Evolutionary conservation across 2,113 vertebrate species (phyloP).

Genomic region (Oryzias celebensis): DNA sequence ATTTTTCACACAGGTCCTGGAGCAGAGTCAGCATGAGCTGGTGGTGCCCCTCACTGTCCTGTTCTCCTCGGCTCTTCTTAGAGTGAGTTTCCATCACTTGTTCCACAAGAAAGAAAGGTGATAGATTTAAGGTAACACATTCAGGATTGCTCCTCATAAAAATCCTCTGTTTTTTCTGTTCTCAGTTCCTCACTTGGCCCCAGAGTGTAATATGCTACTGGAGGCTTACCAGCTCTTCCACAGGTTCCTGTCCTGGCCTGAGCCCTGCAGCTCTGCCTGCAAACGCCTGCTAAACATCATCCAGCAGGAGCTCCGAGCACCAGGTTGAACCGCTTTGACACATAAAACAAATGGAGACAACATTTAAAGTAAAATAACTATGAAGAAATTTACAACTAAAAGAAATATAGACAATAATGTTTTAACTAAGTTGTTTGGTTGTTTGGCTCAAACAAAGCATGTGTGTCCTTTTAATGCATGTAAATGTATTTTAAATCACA

Average conservation of each 20-base stretch:
- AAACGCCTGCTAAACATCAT: slow-evolving; percentile 83
- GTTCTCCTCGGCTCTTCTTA: slow-evolving; percentile 87
- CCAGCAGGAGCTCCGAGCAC: slow-evolving; percentile 85
- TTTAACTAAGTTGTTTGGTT: no score
- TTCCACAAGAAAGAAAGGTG: background rate
- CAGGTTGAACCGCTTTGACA: slow-evolving; percentile 72
- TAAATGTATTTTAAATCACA: no score
- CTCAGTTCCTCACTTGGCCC: slow-evolving; percentile 83
- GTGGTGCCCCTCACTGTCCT: slow-evolving; percentile 86
- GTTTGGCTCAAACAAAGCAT: no score
- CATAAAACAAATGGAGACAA: no score
- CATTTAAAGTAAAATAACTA: no score
- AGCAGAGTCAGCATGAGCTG: slow-evolving; percentile 84
- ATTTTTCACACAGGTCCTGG: slow-evolving; percentile 78
- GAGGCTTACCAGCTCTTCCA: slow-evolving; percentile 84
- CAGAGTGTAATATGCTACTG: slow-evolving; percentile 78
- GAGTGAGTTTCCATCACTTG: slow-evolving; percentile 72
- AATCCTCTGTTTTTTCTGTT: background rate
- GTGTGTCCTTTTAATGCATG: no score
- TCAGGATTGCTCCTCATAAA: no score
- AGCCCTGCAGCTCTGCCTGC: slow-evolving; percentile 86
- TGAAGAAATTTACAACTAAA: no score
- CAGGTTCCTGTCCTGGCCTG: slow-evolving; percentile 88
- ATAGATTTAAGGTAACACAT: background rate
- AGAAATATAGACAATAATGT: no score